Evolutionary conservation across 30 jellyfish, hydroid and myxozoan genomes (phyloP).

Genomic region (Aurelia aurita complex sp. Pacific): DNA sequence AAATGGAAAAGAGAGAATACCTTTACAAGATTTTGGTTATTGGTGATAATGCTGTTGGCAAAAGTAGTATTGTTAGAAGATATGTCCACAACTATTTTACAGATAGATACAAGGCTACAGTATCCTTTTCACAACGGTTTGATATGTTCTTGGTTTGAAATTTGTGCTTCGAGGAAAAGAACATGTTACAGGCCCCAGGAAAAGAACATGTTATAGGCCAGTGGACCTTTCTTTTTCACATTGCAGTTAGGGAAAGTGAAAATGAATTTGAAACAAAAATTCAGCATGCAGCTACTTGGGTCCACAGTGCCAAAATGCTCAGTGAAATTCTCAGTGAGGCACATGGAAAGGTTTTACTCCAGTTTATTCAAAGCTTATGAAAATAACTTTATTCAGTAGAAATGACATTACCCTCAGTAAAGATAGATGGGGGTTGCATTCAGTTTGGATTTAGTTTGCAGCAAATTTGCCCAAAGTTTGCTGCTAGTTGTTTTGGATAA

Average conservation of each 20-base stretch:
- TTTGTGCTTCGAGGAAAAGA: neutral
- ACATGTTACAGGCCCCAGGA: neutral
- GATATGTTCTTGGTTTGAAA: neutral
- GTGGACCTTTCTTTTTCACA: no score
- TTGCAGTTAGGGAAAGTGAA: no score
- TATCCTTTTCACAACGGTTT: constrained; percentile 45
- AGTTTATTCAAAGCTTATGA: no score
- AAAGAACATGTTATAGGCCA: neutral
- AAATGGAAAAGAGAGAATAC: constrained; percentile 90
- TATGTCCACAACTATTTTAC: constrained; percentile 92
- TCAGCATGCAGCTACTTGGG: no score
- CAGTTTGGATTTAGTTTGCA: no score
- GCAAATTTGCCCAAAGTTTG: neutral
- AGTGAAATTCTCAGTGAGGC: neutral
- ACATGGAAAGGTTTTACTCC: no score
- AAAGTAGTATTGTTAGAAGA: constrained; percentile 87
- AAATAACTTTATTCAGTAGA: no score
- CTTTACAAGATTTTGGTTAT: constrained; percentile 84
- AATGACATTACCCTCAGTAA: no score
- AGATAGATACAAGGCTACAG: constrained; percentile 94
- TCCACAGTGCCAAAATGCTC: no score
- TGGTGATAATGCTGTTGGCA: constrained; percentile 94
- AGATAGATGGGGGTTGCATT: no score
- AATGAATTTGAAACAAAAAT: no score
- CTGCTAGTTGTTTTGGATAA: neutral